Evolutionary conservation across 2,888 invertebrate genomes (phyloP).

Genomic region (Carpatolechia fugitivella): DNA sequence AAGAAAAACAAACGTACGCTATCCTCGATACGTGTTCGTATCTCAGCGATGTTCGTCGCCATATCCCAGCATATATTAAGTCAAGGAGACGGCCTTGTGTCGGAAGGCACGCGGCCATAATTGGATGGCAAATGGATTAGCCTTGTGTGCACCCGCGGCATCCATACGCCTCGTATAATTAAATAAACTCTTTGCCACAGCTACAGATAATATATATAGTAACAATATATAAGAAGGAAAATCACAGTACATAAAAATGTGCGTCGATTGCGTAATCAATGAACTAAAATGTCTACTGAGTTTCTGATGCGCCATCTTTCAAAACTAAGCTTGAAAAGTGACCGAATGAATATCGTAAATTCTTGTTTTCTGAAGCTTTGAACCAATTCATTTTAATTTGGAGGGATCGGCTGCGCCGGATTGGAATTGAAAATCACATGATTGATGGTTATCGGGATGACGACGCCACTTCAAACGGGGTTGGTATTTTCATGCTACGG

Average conservation of each 20-base stretch:
- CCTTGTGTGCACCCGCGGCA: slow-evolving; percentile 19
- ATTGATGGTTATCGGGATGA: slow-evolving; percentile 9
- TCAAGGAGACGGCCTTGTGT: slow-evolving; percentile 16
- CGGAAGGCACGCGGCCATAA: slow-evolving; percentile 17
- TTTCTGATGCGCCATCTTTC: background rate
- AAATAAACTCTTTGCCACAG: slow-evolving; percentile 5
- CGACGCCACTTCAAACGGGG: background rate
- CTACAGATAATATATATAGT: background rate
- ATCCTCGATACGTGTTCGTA: background rate
- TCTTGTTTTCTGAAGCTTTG: background rate
- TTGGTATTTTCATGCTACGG: background rate
- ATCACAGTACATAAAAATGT: background rate
- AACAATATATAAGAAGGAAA: too few relatives aligned
- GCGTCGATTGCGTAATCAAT: too few relatives aligned
- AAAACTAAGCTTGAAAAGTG: background rate
- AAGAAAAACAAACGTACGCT: too few relatives aligned
- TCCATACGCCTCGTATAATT: slow-evolving; percentile 5
- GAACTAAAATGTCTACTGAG: too few relatives aligned
- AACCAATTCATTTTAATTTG: slow-evolving; percentile 10
- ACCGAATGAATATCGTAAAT: background rate
- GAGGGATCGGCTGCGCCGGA: slow-evolving; percentile 4
- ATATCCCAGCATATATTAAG: slow-evolving; percentile 1
- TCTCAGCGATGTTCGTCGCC: background rate
- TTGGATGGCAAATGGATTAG: slow-evolving; percentile 28
- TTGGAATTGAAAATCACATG: slow-evolving; percentile 12